phyloP scores from a whole-genome alignment of 2,888 invertebrate genomes.

The Eurytoma californica region DNA sequence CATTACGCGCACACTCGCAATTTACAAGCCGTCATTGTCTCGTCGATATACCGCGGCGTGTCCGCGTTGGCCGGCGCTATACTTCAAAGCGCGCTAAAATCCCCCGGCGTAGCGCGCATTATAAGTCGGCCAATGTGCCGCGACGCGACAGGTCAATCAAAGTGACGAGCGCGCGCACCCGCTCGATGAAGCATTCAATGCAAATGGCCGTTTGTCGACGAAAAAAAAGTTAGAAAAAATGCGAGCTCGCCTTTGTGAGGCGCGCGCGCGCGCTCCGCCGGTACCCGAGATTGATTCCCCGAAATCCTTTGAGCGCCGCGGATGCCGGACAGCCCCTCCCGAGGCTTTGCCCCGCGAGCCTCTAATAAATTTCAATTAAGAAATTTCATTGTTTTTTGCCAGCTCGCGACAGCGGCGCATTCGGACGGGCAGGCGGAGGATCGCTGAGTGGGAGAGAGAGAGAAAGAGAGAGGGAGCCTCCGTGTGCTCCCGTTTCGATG shows the following conservation, averaged over 20 bases:
- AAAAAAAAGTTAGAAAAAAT: slow-evolving; percentile 7
- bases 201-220: slow-evolving; percentile 40
- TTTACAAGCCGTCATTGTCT: slow-evolving; percentile 16
- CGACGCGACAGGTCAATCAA: slow-evolving; percentile 57
- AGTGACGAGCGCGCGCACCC: slow-evolving; percentile 48
- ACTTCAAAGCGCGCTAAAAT: slow-evolving; percentile 16
- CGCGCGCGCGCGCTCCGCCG: not conserved
- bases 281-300: slow-evolving; percentile 50
- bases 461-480: not conserved
- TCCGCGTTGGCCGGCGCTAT: not conserved
- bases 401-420: not conserved
- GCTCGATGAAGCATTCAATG: slow-evolving; percentile 57
- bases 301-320: slow-evolving; percentile 45
- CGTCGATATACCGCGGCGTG: not conserved
- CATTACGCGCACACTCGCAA: slow-evolving; percentile 7
- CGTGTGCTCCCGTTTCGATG: not conserved
- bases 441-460: too few species aligned
- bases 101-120: slow-evolving; percentile 1
- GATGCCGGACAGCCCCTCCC: slow-evolving; percentile 1
- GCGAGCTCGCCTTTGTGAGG: not conserved
- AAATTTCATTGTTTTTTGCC: slow-evolving; percentile 54
- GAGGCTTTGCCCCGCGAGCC: slow-evolving; percentile 39
- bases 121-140: slow-evolving; percentile 39
- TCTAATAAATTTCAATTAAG: slow-evolving; percentile 58
- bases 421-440: not conserved